Percentiles rank a stretch among this genome's conserved stretches.
Conservation (phyloP, 2,888 invertebrate species). For the Stenoptilia bipunctidactyla region DNA sequence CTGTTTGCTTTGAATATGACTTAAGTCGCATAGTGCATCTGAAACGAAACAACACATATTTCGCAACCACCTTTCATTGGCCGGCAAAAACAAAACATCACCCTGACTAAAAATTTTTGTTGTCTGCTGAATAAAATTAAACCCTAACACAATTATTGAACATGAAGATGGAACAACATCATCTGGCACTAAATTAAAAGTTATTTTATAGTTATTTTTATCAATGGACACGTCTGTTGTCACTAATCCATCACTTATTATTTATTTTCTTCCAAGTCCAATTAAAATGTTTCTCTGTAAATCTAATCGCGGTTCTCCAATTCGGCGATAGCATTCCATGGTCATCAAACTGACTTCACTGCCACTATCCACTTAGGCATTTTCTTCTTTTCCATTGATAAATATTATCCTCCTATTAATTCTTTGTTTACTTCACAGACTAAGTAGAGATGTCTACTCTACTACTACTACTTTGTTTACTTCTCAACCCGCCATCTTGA, state of each 20-base stretch:
- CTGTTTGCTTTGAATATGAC: slow-evolving; percentile 2
- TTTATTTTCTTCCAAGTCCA: too few species aligned
- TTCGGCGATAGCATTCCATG: neutral
- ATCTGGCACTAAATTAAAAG: too few species aligned
- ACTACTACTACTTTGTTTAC: too few species aligned
- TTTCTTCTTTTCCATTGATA: too few species aligned
- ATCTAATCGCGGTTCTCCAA: neutral
- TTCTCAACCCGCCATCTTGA: too few species aligned
- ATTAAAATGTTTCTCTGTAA: too few species aligned
- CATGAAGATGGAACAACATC: too few species aligned
- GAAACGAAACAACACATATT: neutral
- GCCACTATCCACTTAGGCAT: slow-evolving; percentile 1
- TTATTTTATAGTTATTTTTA: neutral
- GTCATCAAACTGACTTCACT: slow-evolving; percentile 3
- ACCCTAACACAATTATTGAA: too few species aligned
- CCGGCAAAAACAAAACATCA: neutral
- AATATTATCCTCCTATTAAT: too few species aligned
- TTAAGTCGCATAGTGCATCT: neutral
- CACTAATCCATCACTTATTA: neutral
- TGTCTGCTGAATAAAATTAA: neutral
- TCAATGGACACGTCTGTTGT: neutral
- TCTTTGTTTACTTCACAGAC: too few species aligned
- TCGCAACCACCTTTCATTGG: slow-evolving; percentile 1
- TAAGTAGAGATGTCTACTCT: too few species aligned
- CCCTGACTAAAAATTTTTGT: neutral